Evolutionary conservation across 2,113 vertebrate species (phyloP).

Genomic region (Neogobius melanostomus): DNA sequence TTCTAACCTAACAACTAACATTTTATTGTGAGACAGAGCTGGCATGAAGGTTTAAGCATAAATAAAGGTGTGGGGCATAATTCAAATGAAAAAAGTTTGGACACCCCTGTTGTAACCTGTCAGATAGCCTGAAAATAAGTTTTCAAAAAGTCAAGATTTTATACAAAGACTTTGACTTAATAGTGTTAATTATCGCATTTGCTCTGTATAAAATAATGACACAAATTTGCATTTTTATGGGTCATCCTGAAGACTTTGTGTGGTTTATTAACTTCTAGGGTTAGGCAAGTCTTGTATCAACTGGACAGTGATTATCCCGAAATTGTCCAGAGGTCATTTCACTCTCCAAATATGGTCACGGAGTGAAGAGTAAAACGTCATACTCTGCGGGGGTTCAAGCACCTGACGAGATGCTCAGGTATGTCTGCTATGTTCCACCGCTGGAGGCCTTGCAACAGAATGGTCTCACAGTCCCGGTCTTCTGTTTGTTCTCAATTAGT

Average conservation of each 20-base stretch:
- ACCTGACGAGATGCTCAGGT: conserved; percentile 58
- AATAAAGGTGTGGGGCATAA: no score
- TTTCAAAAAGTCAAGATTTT: not conserved
- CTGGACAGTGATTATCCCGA: conserved; percentile 30
- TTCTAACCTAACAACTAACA: no score
- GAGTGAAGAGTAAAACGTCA: conserved; percentile 36
- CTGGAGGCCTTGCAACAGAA: conserved; percentile 58
- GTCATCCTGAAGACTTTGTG: no score
- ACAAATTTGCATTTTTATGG: no score
- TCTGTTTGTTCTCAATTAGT: conserved; percentile 76
- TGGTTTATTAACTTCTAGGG: no score
- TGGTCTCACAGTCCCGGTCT: conserved; percentile 49
- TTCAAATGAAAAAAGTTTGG: no score
- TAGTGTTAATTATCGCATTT: no score
- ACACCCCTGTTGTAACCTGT: no score
- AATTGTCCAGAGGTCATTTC: conserved; percentile 17
- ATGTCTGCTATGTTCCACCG: conserved; percentile 62
- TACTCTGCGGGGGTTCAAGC: not conserved
- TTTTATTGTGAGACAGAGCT: no score
- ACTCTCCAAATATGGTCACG: conserved; percentile 60
- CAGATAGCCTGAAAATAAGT: not conserved
- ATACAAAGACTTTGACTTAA: no score
- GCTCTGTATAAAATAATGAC: no score
- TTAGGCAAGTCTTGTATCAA: not conserved
- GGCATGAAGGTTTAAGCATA: no score